Evolutionary conservation across 1,140 invertebrate genomes (phyloP).

Genomic region (Manduca sexta): DNA sequence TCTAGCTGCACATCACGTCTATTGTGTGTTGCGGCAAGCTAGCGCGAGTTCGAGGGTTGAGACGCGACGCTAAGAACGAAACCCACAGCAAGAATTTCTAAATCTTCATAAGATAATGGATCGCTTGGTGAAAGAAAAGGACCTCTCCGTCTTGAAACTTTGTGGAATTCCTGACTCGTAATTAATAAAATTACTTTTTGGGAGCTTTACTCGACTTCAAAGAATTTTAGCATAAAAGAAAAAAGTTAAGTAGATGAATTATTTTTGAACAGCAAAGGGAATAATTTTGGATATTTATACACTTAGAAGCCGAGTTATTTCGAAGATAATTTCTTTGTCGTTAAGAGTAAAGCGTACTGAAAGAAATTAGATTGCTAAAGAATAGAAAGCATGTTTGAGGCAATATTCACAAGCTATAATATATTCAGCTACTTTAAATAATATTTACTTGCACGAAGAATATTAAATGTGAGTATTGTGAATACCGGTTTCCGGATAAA

Average conservation of each 20-base stretch:
- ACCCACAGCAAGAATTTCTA: constrained; percentile 69
- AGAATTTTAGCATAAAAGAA: constrained; percentile 72
- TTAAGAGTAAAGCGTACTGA: neutral
- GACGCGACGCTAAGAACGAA: constrained; percentile 20
- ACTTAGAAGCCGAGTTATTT: constrained; percentile 38
- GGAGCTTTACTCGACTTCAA: constrained; percentile 71
- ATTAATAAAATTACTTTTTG: constrained; percentile 74
- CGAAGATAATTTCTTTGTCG: constrained; percentile 11
- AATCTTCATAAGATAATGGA: constrained; percentile 73
- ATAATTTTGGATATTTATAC: constrained; percentile 68
- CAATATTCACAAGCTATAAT: too few relatives aligned
- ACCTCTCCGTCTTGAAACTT: constrained; percentile 65
- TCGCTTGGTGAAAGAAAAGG: constrained; percentile 64
- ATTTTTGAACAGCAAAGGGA: constrained; percentile 70
- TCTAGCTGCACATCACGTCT: too few relatives aligned
- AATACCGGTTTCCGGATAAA: too few relatives aligned
- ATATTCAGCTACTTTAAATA: too few relatives aligned
- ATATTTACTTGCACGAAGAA: too few relatives aligned
- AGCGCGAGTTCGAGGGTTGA: neutral
- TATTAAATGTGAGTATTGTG: too few relatives aligned
- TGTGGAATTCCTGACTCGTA: constrained; percentile 72
- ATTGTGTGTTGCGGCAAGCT: neutral
- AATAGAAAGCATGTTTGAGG: too few relatives aligned
- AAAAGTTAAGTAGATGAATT: constrained; percentile 72
- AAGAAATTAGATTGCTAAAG: too few relatives aligned